Base-by-base conservation (phyloP, 1,140 invertebrate species). In the Drosophila ogumai region DNA sequence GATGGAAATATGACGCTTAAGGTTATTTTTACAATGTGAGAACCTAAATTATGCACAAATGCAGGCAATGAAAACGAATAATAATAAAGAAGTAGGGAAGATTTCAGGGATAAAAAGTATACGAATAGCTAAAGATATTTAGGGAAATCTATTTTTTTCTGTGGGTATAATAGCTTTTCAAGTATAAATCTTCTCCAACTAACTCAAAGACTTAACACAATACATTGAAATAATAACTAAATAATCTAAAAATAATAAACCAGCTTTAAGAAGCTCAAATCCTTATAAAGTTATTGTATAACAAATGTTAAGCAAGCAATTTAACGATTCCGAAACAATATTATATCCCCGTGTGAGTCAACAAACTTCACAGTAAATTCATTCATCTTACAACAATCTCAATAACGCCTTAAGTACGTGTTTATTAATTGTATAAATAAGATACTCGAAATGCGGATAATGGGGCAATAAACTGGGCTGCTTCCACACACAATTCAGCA, bases 1-100 rank as follows among this genome's bases (percentile, higher is more conserved):
- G 74, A 67, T 74, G 67, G 67, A 63, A 81, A 73, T 85, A 85
- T 81, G 67, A 85, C 60, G 56, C 36, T 41, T 66, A 71, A 85
- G 82, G 78, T 71, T 77, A 50, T 50, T 54, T 67, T 67, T 76
- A 66, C 71, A 75, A 50, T 76, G 61, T 55, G 52, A 54, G 60
- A 67, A 60, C 31, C 25, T 36, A 67, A 66, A 56, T 41, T 41
- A 72, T 59, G 32, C 5, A 54, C 44, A 40, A 76, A 75, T 59
- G 54, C 47, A 40, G 36, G 66, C 63, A 76, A 76, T 76, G 60
- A 25, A 31, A 49, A 60, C 25, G 19, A 44, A 28, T 25, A 25
- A 40, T 28, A 36, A 54, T 57, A 47, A 34, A 8, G 36, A 17
- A 31, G 9, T 44, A 7, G 25, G 41, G 7, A 64, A 46, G 40